Percentiles rank a stretch among this genome's conserved stretches.
Evolutionary conservation across 2,113 vertebrate species (phyloP).

Genomic region (Leucopsar rothschildi): DNA sequence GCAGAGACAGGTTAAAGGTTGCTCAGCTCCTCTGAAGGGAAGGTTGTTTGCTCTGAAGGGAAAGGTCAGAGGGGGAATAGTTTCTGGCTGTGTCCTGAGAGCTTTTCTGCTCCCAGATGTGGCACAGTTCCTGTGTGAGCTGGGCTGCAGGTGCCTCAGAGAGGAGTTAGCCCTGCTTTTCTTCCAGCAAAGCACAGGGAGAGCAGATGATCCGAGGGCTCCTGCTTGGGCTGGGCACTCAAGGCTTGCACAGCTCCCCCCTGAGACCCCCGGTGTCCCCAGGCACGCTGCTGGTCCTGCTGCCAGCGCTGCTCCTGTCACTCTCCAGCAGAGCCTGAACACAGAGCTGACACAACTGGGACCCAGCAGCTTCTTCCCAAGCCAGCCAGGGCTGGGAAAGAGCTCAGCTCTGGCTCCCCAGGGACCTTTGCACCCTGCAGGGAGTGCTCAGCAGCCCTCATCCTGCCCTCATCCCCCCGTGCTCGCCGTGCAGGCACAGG

Average conservation of each 20-base stretch:
- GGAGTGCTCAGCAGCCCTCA: not conserved
- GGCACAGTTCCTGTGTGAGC: not conserved
- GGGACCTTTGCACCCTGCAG: not conserved
- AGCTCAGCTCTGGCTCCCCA: not conserved
- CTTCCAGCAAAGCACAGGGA: not conserved
- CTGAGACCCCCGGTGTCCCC: not conserved
- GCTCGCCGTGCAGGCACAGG: rapidly evolving
- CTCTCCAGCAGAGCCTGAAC: not conserved
- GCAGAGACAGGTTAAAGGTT: not conserved
- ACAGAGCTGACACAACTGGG: not conserved
- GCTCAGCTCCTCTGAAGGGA: not conserved
- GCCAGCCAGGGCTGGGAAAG: not conserved
- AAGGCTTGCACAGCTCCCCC: not conserved
- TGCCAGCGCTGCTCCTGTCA: not conserved
- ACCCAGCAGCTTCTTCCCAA: not conserved
- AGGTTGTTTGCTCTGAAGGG: not conserved
- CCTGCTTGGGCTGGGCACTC: not conserved
- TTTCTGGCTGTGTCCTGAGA: not conserved
- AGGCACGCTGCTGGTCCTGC: rapidly evolving
- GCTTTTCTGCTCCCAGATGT: not conserved
- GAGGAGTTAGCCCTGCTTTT: not conserved
- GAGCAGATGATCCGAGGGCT: not conserved
- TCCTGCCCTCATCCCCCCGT: not conserved
- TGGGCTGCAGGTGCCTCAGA: not conserved
- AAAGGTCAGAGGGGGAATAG: not conserved